Conservation (phyloP, 2,888 invertebrate genomes). For the Axea sp. region DNA sequence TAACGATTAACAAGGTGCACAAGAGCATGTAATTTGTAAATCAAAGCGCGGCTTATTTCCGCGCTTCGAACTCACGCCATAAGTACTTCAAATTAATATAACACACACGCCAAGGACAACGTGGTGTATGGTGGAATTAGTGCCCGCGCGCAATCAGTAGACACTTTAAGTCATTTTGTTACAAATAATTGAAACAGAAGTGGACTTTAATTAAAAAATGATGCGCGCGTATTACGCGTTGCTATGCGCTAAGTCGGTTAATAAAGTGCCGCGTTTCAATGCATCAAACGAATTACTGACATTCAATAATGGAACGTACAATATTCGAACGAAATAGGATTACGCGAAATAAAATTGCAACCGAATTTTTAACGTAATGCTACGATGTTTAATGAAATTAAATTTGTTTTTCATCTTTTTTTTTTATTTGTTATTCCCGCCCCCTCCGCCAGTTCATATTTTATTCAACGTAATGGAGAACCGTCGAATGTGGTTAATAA, state of each 20-base stretch:
- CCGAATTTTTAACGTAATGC: conserved; percentile 11
- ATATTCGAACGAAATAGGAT: conserved; percentile 25
- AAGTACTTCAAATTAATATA: conserved; percentile 38
- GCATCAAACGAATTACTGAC: conserved; percentile 38
- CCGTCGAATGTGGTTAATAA: conserved; percentile 1
- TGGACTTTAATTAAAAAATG: conserved; percentile 55
- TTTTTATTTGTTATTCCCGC: too few relatives aligned
- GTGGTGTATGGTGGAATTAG: conserved; percentile 31
- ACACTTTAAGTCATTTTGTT: conserved; percentile 53
- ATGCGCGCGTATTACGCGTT: conserved; percentile 32
- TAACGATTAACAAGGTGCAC: conserved; percentile 18
- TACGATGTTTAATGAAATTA: conserved; percentile 7
- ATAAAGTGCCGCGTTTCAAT: conserved; percentile 43
- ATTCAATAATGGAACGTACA: conserved; percentile 32
- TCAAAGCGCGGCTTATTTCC: conserved; percentile 41
- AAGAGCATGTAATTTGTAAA: conserved; percentile 38
- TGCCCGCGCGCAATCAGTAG: conserved; percentile 33
- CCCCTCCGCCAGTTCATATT: neutral
- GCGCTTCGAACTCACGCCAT: conserved; percentile 19
- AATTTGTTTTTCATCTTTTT: neutral
- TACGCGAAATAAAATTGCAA: conserved; percentile 17
- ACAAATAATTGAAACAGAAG: conserved; percentile 51
- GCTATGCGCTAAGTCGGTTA: conserved; percentile 39
- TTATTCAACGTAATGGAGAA: neutral
- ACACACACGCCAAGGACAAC: conserved; percentile 21